Percentiles rank a stretch among this genome's conserved stretches.
These are phyloP conservation scores for Diarsia mendica DNA, from an alignment of 2,888 invertebrate genomes.

Conservation along the genomic window DNA sequence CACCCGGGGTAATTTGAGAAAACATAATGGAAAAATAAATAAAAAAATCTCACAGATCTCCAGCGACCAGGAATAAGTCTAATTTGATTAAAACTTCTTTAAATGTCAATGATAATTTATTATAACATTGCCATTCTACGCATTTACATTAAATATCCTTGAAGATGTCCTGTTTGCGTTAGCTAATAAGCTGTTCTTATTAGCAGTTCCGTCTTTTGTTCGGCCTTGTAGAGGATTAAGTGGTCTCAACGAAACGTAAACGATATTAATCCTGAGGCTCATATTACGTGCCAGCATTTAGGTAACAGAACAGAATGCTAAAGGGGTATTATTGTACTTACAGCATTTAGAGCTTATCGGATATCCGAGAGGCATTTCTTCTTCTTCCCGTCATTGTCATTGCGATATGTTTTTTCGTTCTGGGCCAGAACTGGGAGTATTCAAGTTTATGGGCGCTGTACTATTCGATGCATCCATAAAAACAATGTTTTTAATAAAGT, in stretches of 20 bases:
- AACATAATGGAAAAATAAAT: background rate
- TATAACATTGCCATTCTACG: background rate
- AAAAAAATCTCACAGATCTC: background rate
- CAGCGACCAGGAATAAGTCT: background rate
- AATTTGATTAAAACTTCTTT: background rate
- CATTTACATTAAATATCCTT: constrained; percentile 10
- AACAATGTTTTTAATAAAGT: background rate
- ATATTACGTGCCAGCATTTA: constrained; percentile 12
- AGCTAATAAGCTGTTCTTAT: background rate
- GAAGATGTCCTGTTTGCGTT: constrained; percentile 14
- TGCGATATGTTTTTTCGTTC: background rate
- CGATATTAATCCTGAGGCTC: constrained; percentile 19
- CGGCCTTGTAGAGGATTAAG: constrained; percentile 28
- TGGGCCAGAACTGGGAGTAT: background rate
- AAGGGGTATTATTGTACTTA: background rate
- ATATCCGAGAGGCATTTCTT: background rate
- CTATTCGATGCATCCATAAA: background rate
- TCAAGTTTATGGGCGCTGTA: background rate
- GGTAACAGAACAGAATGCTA: background rate
- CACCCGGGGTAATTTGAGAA: background rate
- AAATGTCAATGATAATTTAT: constrained; percentile 1
- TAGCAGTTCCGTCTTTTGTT: background rate
- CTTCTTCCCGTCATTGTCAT: background rate
- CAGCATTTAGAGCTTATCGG: background rate
- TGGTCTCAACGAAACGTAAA: constrained; percentile 11